A percentile compares a stretch with the other conserved stretches of the same genome.
Evolutionary conservation across 1,140 invertebrate species (phyloP).

Genomic region (Tyrophagus putrescentiae): DNA sequence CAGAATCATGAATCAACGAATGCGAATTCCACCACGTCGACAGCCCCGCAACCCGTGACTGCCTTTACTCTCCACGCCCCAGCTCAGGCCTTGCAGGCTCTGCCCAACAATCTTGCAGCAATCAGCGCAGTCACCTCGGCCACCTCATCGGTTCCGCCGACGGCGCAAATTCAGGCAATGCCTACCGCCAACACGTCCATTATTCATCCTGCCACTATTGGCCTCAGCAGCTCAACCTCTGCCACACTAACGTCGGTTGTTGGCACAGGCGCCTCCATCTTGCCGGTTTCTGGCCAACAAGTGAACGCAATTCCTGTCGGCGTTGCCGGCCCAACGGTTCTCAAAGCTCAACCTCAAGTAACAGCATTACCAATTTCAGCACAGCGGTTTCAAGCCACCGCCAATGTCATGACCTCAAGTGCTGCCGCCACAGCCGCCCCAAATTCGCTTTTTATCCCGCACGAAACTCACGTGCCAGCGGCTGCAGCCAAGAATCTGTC

Average conservation of each 20-base stretch:
- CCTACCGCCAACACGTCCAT: neutral
- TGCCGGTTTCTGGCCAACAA: neutral
- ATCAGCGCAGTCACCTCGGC: neutral
- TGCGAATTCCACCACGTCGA: neutral
- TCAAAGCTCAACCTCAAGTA: neutral
- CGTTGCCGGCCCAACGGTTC: neutral
- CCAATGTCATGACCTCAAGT: neutral
- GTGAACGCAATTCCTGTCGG: neutral
- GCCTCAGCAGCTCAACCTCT: neutral
- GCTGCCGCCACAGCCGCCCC: neutral
- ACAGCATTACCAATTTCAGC: constrained; percentile 3
- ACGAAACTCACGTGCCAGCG: neutral
- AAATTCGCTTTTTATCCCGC: constrained; percentile 5
- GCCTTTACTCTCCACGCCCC: constrained; percentile 2
- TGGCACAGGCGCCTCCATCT: neutral
- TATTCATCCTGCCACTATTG: constrained; percentile 1
- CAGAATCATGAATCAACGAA: neutral
- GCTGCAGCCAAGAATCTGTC: neutral
- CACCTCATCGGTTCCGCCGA: no score
- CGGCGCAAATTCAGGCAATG: neutral
- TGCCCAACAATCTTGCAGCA: neutral
- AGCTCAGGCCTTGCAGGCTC: neutral
- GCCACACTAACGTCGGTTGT: constrained; percentile 2
- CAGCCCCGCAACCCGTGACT: neutral
- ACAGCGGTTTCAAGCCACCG: constrained; percentile 7